phyloP scores from a whole-genome alignment of 64 coral and sea anemone species.

The Anthopleura sola region DNA sequence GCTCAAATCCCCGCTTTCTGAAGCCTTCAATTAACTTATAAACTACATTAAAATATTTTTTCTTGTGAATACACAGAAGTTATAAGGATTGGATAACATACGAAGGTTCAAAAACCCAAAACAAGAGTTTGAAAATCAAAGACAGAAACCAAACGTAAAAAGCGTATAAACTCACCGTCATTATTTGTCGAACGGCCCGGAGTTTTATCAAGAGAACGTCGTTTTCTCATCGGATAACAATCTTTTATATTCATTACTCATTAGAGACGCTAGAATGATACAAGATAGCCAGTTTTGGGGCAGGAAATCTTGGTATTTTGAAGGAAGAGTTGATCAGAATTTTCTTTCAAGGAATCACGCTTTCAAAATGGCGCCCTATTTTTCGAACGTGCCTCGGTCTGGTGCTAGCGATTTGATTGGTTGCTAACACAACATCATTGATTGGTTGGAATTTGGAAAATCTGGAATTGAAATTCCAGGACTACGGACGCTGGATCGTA shows the following conservation, averaged over 20 bases:
- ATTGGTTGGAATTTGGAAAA: not conserved
- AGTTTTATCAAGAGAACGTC: slow-evolving; percentile 78
- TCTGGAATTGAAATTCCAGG: not conserved
- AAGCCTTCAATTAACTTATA: no score
- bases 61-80: no score
- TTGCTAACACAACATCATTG: not conserved
- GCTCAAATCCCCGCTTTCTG: no score
- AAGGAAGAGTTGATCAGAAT: not conserved
- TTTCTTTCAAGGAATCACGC: not conserved
- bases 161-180: not conserved
- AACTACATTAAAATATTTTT: no score
- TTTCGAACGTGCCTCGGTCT: slow-evolving; percentile 16
- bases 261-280: not conserved
- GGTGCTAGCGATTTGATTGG: slow-evolving; percentile 16
- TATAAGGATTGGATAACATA: not conserved
- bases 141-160: not conserved
- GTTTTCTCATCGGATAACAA: slow-evolving; percentile 83
- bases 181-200: slow-evolving; percentile 26
- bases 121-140: not conserved
- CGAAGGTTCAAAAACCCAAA: not conserved
- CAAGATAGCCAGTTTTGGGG: not conserved
- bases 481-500: not conserved
- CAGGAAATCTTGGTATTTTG: not conserved
- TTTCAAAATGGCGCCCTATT: slow-evolving; percentile 24
- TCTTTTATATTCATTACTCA: slow-evolving; percentile 79